Evolutionary conservation across 2,797 vertebrate species (phyloP).

Genomic region (Bradypodion pumilum): DNA sequence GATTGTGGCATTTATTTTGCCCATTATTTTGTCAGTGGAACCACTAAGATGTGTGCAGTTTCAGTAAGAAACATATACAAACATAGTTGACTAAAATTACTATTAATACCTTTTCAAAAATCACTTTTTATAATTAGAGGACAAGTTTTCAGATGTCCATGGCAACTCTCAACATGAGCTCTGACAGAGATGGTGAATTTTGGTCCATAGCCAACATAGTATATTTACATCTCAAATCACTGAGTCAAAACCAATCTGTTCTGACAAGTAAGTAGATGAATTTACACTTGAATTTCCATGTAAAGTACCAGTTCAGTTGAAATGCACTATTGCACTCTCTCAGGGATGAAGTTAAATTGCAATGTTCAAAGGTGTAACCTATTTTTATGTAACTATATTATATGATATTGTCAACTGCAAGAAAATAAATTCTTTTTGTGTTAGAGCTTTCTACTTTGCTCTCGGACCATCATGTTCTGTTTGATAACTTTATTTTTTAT

Average conservation of each 20-base stretch:
- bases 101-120: neutral
- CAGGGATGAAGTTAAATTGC: slow-evolving; percentile 64
- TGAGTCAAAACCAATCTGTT: slow-evolving; percentile 35
- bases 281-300: slow-evolving; percentile 38
- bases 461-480: neutral
- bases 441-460: neutral
- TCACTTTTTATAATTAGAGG: slow-evolving; percentile 3
- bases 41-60: neutral
- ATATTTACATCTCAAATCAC: neutral
- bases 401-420: slow-evolving; percentile 55
- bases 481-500: neutral
- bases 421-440: slow-evolving; percentile 43
- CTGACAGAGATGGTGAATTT: slow-evolving; percentile 22
- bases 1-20: neutral
- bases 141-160: slow-evolving; percentile 16
- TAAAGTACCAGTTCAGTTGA: slow-evolving; percentile 32
- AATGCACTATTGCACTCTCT: slow-evolving; percentile 66
- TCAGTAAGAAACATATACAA: neutral
- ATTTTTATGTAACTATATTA: slow-evolving; percentile 43
- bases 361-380: slow-evolving; percentile 3
- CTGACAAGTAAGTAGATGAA: slow-evolving; percentile 43
- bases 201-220: slow-evolving; percentile 31
- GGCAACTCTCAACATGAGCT: neutral
- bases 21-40: neutral
- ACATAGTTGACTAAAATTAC: neutral